Conservation (phyloP, 1,140 invertebrate genomes). For the Drosophila truncata region DNA sequence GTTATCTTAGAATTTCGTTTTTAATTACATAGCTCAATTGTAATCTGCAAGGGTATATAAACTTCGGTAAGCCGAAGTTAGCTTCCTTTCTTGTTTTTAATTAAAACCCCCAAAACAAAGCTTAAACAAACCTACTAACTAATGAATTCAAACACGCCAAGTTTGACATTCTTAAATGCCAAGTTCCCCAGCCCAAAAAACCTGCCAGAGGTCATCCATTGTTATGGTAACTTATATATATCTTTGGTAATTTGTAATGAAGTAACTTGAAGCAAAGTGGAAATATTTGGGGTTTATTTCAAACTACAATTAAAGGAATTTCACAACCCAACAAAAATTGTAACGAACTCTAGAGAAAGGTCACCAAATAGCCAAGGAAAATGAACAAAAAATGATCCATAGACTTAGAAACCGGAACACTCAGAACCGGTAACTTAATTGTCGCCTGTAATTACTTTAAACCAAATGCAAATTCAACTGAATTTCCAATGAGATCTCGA, state of each 20-base stretch:
- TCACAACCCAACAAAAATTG: neutral
- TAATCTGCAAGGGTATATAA: too few relatives aligned
- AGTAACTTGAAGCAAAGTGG: neutral
- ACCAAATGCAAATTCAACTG: constrained; percentile 21
- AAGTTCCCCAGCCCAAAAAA: neutral
- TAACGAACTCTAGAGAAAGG: constrained; percentile 18
- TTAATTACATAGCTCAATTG: too few relatives aligned
- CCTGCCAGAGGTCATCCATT: constrained; percentile 4
- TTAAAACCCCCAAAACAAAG: neutral
- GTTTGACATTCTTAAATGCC: constrained; percentile 23
- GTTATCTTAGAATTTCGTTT: too few relatives aligned
- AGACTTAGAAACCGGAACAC: constrained; percentile 11
- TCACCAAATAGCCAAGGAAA: constrained; percentile 15
- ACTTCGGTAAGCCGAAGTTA: too few relatives aligned
- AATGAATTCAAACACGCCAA: constrained; percentile 13
- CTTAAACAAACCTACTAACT: neutral
- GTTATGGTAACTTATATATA: neutral
- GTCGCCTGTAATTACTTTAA: constrained; percentile 27
- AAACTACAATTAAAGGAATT: constrained; percentile 17
- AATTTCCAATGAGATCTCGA: constrained; percentile 12
- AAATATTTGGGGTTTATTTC: neutral
- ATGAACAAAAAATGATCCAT: neutral
- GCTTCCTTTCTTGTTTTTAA: too few relatives aligned
- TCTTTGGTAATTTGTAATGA: constrained; percentile 7
- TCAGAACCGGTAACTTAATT: constrained; percentile 40